phyloP scores from a whole-genome alignment of 2,888 invertebrate species.

The Oxystoma pomonae region DNA sequence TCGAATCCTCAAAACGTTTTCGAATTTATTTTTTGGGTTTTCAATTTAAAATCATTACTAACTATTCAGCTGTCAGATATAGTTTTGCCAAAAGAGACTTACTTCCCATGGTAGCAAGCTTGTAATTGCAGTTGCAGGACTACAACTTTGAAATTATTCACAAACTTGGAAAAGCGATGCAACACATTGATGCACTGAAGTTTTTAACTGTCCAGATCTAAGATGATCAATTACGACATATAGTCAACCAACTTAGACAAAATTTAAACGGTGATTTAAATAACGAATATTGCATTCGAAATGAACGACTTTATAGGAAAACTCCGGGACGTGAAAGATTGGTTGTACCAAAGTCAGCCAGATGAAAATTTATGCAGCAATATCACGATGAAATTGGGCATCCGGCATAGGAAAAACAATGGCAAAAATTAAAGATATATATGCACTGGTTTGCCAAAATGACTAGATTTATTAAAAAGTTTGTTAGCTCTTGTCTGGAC shows the following conservation, averaged over 20 bases:
- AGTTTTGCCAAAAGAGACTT: not conserved
- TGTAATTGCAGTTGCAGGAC: not conserved
- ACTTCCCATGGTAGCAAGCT: not conserved
- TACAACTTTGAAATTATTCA: not conserved
- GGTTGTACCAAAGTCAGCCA: not conserved
- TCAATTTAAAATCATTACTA: not conserved
- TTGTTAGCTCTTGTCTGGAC: not conserved
- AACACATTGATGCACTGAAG: conserved; percentile 1
- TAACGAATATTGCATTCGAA: not conserved
- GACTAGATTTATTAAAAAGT: not conserved
- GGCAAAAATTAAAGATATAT: too few relatives aligned
- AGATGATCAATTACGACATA: too few relatives aligned
- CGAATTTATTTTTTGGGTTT: conserved; percentile 1
- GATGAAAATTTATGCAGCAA: conserved; percentile 1
- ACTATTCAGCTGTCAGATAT: not conserved
- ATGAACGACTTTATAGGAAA: not conserved
- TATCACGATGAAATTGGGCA: not conserved
- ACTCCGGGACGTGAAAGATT: not conserved
- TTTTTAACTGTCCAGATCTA: too few relatives aligned
- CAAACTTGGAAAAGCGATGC: not conserved
- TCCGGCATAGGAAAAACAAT: too few relatives aligned
- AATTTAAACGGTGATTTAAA: not conserved
- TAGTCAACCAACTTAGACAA: not conserved
- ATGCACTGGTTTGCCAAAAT: not conserved
- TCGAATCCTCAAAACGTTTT: not conserved